Conservation (phyloP, 2,888 invertebrate genomes). For the Pycnomerus fuliginosus region DNA sequence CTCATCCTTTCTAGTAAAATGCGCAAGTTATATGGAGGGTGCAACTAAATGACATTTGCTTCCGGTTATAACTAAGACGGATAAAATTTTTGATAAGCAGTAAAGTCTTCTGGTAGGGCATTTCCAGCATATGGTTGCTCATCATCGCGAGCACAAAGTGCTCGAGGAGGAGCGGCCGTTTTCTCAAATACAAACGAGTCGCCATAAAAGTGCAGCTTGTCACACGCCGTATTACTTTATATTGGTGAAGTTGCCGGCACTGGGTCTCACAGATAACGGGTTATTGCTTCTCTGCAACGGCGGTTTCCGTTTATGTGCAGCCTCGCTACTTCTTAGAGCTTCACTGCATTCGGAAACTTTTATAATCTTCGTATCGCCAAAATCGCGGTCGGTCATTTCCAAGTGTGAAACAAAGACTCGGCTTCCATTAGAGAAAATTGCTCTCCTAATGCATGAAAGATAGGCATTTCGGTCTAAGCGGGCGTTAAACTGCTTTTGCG, state of each 20-base stretch:
- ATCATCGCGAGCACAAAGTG: conserved; percentile 7
- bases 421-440: too few relatives aligned
- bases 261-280: conserved; percentile 42
- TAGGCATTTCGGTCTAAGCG: too few relatives aligned
- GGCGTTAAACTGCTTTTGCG: too few relatives aligned
- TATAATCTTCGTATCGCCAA: conserved; percentile 34
- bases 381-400: too few relatives aligned
- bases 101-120: conserved; percentile 15
- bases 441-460: too few relatives aligned
- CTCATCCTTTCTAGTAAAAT: too few relatives aligned
- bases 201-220: conserved; percentile 39
- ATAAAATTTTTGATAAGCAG: conserved; percentile 24
- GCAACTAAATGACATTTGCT: too few relatives aligned
- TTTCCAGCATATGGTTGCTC: conserved; percentile 19
- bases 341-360: conserved; percentile 35
- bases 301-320: conserved; percentile 24
- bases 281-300: conserved; percentile 34
- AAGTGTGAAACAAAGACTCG: too few relatives aligned
- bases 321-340: conserved; percentile 19
- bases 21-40: too few relatives aligned
- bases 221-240: conserved; percentile 40
- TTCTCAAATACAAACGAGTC: conserved; percentile 27
- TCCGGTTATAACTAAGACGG: too few relatives aligned
- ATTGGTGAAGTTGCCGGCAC: conserved; percentile 32
- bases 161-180: conserved; percentile 10